These are phyloP conservation scores for Eupithecia exiguata DNA, from an alignment of 2,888 invertebrate species.

Conservation along the genomic window DNA sequence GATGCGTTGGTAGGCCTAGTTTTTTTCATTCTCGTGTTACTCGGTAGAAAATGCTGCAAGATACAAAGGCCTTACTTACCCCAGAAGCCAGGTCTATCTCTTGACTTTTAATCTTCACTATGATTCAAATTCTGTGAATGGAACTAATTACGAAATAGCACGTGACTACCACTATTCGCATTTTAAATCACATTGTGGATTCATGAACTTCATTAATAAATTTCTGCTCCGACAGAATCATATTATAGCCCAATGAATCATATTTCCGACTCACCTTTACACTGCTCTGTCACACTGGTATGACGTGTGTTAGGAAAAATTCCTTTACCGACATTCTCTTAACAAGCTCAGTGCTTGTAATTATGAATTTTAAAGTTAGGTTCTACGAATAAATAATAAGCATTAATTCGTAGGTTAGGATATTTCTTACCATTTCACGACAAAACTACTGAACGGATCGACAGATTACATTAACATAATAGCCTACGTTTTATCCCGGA, in stretches of 20 bases:
- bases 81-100: neutral
- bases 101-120: neutral
- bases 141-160: neutral
- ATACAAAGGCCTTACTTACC: neutral
- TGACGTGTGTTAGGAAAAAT: no score
- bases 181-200: neutral
- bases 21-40: neutral
- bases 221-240: neutral
- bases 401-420: no score
- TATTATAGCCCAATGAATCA: no score
- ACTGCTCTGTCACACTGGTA: no score
- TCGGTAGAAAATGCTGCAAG: neutral
- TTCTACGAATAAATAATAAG: no score
- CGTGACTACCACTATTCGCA: neutral
- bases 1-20: conserved; percentile 47
- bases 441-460: neutral
- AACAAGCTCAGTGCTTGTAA: no score
- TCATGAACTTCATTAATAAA: neutral
- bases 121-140: neutral
- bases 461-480: neutral
- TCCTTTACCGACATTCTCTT: no score
- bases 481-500: neutral
- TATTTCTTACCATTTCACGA: no score
- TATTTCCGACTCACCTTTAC: no score
- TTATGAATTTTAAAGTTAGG: no score